Conservation (phyloP, 2,888 invertebrate genomes). For the Hanleya hanleyi region DNA sequence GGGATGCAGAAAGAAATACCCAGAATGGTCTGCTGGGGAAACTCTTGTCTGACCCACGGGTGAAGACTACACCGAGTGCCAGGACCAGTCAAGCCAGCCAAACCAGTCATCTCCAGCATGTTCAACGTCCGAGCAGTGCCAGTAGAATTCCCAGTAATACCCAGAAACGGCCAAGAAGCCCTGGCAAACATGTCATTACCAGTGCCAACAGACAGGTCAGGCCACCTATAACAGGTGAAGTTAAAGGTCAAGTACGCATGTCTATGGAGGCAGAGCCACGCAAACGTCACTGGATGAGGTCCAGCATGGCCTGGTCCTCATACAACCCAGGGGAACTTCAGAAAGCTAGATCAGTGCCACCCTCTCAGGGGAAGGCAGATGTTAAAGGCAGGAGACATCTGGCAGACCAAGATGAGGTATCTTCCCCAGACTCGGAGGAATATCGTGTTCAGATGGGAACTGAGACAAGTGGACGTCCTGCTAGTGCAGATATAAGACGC, state of each 20-base stretch:
- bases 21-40: neutral
- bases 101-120: too few relatives aligned
- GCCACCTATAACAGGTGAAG: too few relatives aligned
- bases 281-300: slow-evolving; percentile 57
- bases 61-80: too few relatives aligned
- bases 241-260: slow-evolving; percentile 20
- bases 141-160: too few relatives aligned
- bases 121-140: too few relatives aligned
- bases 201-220: too few relatives aligned
- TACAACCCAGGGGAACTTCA: slow-evolving; percentile 59
- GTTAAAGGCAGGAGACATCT: neutral
- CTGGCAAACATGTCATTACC: too few relatives aligned
- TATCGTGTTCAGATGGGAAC: neutral
- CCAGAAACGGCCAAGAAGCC: too few relatives aligned
- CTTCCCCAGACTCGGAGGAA: neutral
- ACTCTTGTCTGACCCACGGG: neutral
- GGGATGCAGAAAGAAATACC: neutral
- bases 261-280: slow-evolving; percentile 17
- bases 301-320: slow-evolving; percentile 62
- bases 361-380: neutral
- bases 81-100: too few relatives aligned
- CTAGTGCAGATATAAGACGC: slow-evolving; percentile 49
- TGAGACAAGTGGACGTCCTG: slow-evolving; percentile 27
- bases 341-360: slow-evolving; percentile 14
- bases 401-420: neutral